Conservation (phyloP, 2,797 vertebrate genomes). For the Sebastes baramenuke region DNA sequence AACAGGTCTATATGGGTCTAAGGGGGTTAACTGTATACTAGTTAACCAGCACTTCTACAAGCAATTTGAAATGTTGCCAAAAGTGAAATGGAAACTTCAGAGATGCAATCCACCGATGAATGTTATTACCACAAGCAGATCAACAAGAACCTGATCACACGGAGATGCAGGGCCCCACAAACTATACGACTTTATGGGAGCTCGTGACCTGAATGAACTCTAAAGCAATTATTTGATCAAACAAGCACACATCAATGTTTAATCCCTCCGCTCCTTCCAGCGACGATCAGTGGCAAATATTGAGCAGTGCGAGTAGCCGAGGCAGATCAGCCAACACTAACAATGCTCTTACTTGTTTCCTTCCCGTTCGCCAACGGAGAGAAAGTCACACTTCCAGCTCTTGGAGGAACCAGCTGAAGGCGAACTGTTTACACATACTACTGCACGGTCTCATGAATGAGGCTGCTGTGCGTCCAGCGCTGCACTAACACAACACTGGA, state of each 20-base stretch:
- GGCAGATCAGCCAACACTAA: conserved; percentile 63
- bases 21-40: neutral
- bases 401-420: conserved; percentile 42
- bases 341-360: conserved; percentile 48
- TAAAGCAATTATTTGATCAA: conserved; percentile 9
- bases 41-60: neutral
- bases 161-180: neutral
- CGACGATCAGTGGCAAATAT: conserved; percentile 5
- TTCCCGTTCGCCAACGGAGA: conserved; percentile 56
- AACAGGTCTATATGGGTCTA: neutral
- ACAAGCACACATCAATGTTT: conserved; percentile 8
- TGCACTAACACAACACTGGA: conserved; percentile 58
- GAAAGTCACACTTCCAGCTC: conserved; percentile 63
- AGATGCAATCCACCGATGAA: neutral
- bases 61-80: neutral
- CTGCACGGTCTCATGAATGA: conserved; percentile 69
- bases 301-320: conserved; percentile 41
- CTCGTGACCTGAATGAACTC: neutral
- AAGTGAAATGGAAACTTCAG: neutral
- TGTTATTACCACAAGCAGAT: neutral
- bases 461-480: conserved; percentile 51
- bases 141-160: neutral
- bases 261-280: neutral
- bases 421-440: conserved; percentile 63
- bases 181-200: neutral